Conservation (phyloP, 2,113 vertebrate genomes). For the Pelmatolapia mariae region DNA sequence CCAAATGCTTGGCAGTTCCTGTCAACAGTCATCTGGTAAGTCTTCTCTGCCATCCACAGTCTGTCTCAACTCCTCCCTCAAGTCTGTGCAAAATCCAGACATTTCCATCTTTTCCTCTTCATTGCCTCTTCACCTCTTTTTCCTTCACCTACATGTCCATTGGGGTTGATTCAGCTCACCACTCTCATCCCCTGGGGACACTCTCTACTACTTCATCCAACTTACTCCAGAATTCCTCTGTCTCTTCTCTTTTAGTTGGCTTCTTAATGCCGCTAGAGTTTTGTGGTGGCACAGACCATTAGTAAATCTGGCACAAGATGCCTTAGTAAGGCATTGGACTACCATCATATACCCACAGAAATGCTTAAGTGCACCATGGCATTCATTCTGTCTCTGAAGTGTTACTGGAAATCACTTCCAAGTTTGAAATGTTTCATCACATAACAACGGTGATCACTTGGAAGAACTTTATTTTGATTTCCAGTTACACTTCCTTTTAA, state of each 20-base stretch:
- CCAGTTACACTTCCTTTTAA: not conserved
- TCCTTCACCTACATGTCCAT: not conserved
- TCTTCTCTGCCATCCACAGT: not conserved
- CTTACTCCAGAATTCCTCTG: not conserved
- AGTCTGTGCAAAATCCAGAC: not conserved
- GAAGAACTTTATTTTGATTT: not conserved
- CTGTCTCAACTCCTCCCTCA: not conserved
- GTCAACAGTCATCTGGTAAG: not conserved
- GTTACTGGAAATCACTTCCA: not conserved
- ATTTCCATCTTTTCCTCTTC: not conserved
- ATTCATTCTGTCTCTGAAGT: not conserved
- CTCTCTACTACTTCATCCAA: not conserved
- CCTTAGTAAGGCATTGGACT: not conserved
- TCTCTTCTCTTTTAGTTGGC: not conserved
- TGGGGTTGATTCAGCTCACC: not conserved
- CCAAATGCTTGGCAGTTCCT: not conserved
- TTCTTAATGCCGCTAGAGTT: not conserved
- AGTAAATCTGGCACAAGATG: not conserved
- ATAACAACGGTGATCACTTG: not conserved
- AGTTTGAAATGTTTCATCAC: not conserved
- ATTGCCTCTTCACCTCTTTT: not conserved
- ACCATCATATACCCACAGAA: not conserved
- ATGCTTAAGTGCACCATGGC: not conserved
- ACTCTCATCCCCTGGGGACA: not conserved
- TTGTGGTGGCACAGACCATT: not conserved